Base-by-base conservation (phyloP, 1,140 invertebrate genomes). In the Belonocnema kinseyi region DNA sequence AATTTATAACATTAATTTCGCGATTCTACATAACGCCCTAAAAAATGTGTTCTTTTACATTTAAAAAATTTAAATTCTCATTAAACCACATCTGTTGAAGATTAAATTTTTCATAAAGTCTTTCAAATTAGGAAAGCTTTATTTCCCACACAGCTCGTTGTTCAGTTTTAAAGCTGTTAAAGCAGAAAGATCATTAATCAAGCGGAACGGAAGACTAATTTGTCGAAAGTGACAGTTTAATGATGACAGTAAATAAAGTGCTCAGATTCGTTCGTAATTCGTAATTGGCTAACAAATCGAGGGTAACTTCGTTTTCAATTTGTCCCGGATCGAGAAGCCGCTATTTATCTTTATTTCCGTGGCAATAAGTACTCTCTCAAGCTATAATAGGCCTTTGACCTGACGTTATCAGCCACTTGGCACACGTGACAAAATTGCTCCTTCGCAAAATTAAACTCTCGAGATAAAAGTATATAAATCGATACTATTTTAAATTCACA, bases 121-220 rank as follows among this genome's bases (percentile, higher is more conserved):
- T 33, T 77, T 74, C 52, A 74, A 70, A 66, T 71, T 50, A 58
- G 46, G 17, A 17, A 12, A 26, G 16, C 16, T 66, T n/a, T 74
- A 78, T 78, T 75, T 74, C 72, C 72, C 73, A 51, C 40, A 51
- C 77, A 72, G 54, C 58, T 14, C 19, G 26, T 5, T 5, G 52
- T 75, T 75, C 58, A 78, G 5, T 54, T 54, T 54, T 54, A 54
- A 54, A 17, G 17, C 52, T 33, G 52, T 1, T 33, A 26, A 21
- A 61, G 14, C 17, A 3, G 8, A 16, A 21, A 61, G 19, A 61
- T 61, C 12, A 26, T 26, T 61, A 61, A 61, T 26, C 19, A 33
- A 26, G 11, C 56, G 6, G 26, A 3, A 3, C 1, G 13, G 8
- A 21, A 26, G 21, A 66, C 21, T 66, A 33, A 66, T 66, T 66